Evolutionary conservation across 2,888 invertebrate genomes (phyloP), one percentile per base, ranked within the genome.

Genomic region (Agonopterix alstromeriana): DNA sequence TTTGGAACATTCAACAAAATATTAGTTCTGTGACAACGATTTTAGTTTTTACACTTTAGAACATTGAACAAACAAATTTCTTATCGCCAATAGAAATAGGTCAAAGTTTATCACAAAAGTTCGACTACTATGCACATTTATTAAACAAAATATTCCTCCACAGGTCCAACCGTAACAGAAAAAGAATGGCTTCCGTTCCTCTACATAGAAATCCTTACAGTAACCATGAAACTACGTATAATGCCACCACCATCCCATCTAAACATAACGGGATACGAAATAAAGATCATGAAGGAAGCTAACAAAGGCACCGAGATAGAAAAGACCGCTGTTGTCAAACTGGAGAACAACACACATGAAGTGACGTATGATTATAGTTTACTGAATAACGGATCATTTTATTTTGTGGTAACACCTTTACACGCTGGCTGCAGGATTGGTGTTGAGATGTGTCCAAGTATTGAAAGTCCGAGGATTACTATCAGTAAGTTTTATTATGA

Each of bases 101-200:
- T 27, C 27, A 27, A 27, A 27, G 27, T 27, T 27, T 27, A 27
- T 27, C 27, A 27, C 27, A 27, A 27, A 27, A 27, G 27, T 27
- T 7, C 5, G 2, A 27, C 27, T 17, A 27, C 0, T 0, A 27
- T 27, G 5, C 5, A 27, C 7, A 27, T 27, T 27, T 5, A 27
- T 7, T 27, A 27, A 27, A 27, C 27, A 27, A 17, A 36, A 36
- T n/a, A 4, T 9, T 38, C n/a, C n/a, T 38, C 38, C n/a, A n/a
- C 63, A 87, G 87, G 77, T 58, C 58, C 70, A 47, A 72, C 71
- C 10, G 74, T 74, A 11, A 73, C 70, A 0, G 77, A 73, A 53
- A 67, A 70, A 17, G 67, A 73, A 52, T 88, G 86, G 86, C 80
- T 74, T 52, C 88, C 88, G 3, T 88, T 88, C 51, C 75, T 82